A percentile compares a stretch with the other conserved stretches of the same genome.
Conservation (phyloP, 2,888 invertebrate species). For the Melanotus villosus region DNA sequence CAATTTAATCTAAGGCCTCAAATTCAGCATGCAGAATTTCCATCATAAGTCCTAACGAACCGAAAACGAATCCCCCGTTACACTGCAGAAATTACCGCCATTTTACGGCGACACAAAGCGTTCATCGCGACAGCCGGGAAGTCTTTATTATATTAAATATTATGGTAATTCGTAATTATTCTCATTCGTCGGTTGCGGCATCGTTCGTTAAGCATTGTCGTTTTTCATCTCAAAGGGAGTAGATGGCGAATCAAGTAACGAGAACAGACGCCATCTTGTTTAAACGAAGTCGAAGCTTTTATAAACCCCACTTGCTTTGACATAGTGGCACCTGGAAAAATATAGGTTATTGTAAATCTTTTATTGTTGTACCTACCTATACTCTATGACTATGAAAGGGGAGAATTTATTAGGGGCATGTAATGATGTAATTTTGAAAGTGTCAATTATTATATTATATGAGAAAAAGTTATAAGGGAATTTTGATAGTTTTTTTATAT, state of each 20-base stretch:
- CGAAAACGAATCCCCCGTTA: constrained; percentile 60
- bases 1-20: constrained; percentile 61
- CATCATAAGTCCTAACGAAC: constrained; percentile 63
- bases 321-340: constrained; percentile 28
- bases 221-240: constrained; percentile 49
- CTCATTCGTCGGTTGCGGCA: constrained; percentile 54
- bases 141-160: constrained; percentile 64
- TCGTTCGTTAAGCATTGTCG: constrained; percentile 53
- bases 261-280: constrained; percentile 51
- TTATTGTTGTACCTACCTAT: neutral
- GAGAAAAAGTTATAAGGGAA: no score
- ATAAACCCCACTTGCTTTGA: constrained; percentile 1
- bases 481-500: no score
- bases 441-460: no score
- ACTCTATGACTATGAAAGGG: neutral
- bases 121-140: constrained; percentile 57
- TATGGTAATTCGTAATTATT: constrained; percentile 64
- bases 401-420: neutral
- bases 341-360: constrained; percentile 28
- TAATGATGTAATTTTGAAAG: no score
- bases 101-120: constrained; percentile 62
- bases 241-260: constrained; percentile 51
- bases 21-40: constrained; percentile 56
- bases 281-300: neutral
- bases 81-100: constrained; percentile 63